Percentiles rank a stretch among this genome's conserved stretches.
Evolutionary conservation across 2,113 vertebrate genomes (phyloP).

Genomic region (Coptodon rendalli): DNA sequence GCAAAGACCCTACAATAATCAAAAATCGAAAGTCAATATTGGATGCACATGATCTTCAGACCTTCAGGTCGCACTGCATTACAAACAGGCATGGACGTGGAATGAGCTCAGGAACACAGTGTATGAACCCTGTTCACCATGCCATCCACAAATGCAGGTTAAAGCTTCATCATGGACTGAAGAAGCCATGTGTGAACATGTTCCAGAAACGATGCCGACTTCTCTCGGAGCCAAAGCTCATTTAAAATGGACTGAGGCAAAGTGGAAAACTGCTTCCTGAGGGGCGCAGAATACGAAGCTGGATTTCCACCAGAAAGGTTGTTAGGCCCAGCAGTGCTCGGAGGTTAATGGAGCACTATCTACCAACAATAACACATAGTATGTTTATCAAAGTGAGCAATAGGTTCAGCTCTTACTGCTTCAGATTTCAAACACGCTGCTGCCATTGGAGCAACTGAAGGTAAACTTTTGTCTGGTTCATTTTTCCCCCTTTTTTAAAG

Average conservation of each 20-base stretch:
- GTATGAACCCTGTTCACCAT: neutral
- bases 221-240: accelerated
- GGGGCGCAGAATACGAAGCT: neutral
- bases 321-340: neutral
- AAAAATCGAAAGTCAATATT: neutral
- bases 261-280: neutral
- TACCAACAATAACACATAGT: neutral
- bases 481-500: neutral
- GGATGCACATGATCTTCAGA: neutral
- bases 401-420: neutral
- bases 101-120: neutral
- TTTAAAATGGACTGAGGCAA: neutral
- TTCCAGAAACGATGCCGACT: neutral
- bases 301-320: neutral
- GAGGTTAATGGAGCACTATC: neutral
- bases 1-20: neutral
- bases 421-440: neutral
- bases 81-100: accelerated
- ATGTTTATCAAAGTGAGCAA: neutral
- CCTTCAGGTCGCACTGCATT: neutral
- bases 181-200: neutral
- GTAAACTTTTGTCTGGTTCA: neutral
- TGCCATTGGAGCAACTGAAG: neutral
- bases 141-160: neutral
- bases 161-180: accelerated